Evolutionary conservation across 2,113 vertebrate genomes (phyloP).

Genomic region (Apaloderma vittatum): DNA sequence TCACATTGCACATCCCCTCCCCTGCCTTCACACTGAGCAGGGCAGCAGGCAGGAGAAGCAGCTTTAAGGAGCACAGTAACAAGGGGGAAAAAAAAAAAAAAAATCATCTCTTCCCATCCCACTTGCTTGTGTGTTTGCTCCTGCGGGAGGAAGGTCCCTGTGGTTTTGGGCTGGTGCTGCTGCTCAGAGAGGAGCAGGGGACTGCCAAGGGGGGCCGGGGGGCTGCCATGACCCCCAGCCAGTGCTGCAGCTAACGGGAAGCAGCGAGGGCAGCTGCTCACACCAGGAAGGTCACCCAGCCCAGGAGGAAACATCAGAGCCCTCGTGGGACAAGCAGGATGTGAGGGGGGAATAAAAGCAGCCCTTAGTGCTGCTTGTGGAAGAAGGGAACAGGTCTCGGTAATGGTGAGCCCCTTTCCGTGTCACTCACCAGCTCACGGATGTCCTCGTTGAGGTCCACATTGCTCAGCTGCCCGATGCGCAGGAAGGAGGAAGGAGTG

Average conservation of each 20-base stretch:
- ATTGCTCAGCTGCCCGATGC: constrained; percentile 90
- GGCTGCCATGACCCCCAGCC: accelerated
- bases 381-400: accelerated
- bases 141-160: accelerated
- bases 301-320: not conserved
- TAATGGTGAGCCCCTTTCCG: accelerated
- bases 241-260: not conserved
- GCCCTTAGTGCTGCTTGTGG: not conserved
- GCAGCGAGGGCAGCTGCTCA: not conserved
- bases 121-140: not conserved
- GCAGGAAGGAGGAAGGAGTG: constrained; percentile 80
- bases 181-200: not conserved
- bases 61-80: not conserved
- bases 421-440: constrained; percentile 72
- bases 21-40: accelerated
- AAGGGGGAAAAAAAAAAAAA: not conserved
- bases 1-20: not conserved
- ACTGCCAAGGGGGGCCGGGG: accelerated
- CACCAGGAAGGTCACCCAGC: accelerated
- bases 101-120: not conserved
- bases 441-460: constrained; percentile 91
- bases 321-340: accelerated
- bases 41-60: not conserved
- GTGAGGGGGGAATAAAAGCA: not conserved
- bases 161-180: accelerated